phyloP scores from a whole-genome alignment of 2,888 invertebrate genomes.

The Zaprionus obscuricornis region DNA sequence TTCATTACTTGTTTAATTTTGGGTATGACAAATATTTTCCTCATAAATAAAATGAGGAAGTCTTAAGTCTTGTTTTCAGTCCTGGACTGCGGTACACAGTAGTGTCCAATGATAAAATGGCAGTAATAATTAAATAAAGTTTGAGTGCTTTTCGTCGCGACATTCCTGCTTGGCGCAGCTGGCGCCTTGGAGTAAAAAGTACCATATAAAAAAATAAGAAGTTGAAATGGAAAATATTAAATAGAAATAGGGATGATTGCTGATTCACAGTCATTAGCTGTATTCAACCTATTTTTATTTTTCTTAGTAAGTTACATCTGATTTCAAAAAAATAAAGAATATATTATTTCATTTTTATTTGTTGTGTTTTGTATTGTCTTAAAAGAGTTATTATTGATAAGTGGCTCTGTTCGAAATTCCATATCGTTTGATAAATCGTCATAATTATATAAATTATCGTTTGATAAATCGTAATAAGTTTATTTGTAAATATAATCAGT shows the following conservation, averaged over 20 bases:
- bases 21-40: slow-evolving; percentile 34
- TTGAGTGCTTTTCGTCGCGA: slow-evolving; percentile 68
- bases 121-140: slow-evolving; percentile 72
- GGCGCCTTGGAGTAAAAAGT: slow-evolving; percentile 29
- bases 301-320: background rate
- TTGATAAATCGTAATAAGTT: too few species aligned
- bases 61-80: slow-evolving; percentile 13
- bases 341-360: background rate
- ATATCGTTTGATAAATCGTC: too few species aligned
- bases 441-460: too few species aligned
- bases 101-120: slow-evolving; percentile 14
- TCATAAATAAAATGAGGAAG: slow-evolving; percentile 24
- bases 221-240: slow-evolving; percentile 1
- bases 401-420: too few species aligned
- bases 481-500: too few species aligned
- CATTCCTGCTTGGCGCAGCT: slow-evolving; percentile 43
- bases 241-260: slow-evolving; percentile 14
- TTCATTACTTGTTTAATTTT: slow-evolving; percentile 6
- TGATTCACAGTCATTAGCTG: slow-evolving; percentile 69
- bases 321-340: background rate
- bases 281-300: slow-evolving; percentile 47
- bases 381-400: too few species aligned
- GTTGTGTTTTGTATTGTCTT: too few species aligned
- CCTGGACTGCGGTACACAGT: slow-evolving; percentile 4
- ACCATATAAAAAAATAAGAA: slow-evolving; percentile 25